Evolutionary conservation across 2,797 vertebrate genomes (phyloP), one percentile per base, ranked within the genome.

Genomic region (Galagoides demidoff): DNA sequence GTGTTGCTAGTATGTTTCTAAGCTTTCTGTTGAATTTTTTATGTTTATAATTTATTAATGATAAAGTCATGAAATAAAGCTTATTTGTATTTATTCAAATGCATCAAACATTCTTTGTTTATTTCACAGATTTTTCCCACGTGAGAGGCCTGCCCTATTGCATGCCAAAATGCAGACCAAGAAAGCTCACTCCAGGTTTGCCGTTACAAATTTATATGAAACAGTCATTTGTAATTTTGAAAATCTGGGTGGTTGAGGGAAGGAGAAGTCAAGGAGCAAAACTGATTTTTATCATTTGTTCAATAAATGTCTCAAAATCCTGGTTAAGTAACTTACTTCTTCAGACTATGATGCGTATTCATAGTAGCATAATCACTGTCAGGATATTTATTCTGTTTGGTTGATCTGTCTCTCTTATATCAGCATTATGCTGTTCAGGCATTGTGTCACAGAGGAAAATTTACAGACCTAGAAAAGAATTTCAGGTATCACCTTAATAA

Each of bases 361-460:
- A 71, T 7, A 78, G 29, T 81, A 37, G 2, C 31, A 66, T 31
- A 10, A 77, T 78, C 11, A 34, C 49, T 87, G 87, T 64, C 37
- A n/a, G 45, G 79, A 79, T 94, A 91, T 61, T 91, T 68, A 49
- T 88, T 64, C 66, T 84, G 20, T 61, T 90, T 93, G 39, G 13
- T 71, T 1, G 0, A 34, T 27, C 1, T 39, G 29, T 52, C 7
- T 55, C 14, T 87, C 49, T 82, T 43, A 22, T 31, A 70, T n/a
- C n/a, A n/a, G 29, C 22, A 68, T 14, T 45, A 31, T 20, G 84
- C 13, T 49, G 6, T n/a, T 68, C n/a, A 63, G 5, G 8, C 1
- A 66, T 61, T 52, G 34, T 85, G 3, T 37, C 59, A 0, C 20
- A 52, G 19, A 39, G 68, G 5, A 68, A 85, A 89, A 61, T 63